Base-by-base conservation (phyloP, 2,888 invertebrate genomes). In the Iselma pallidipennis region DNA sequence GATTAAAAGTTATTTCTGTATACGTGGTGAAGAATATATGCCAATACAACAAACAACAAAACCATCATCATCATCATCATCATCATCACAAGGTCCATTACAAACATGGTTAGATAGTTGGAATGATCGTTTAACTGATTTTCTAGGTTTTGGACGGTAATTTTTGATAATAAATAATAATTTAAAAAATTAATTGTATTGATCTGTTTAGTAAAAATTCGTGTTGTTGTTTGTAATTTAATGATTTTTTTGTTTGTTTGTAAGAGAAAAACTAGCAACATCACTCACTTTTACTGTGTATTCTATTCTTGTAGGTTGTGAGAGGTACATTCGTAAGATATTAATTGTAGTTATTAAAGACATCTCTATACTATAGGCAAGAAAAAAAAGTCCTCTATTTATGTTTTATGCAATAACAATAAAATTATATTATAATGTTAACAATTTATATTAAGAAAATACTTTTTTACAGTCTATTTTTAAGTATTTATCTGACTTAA, bases 1-100 rank as follows among this genome's bases (percentile, higher is more conserved):
- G 48, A 93, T 94, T 74, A 89, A 89, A 69, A 90, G 91, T 74
- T 94, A 92, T 84, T 94, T 94, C 83, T 91, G 92, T 80, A 93
- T 91, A 74, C 83, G 91, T 48, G 88, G 89, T 70, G 91, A 92
- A 73, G 91, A 91, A 61, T 91, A 91, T 79, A 81, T 87, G 86
- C 86, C 87, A 10, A 71, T 78, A 28, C 76, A 78, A 58, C 63
- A 82, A 29, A 10, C 3, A 29, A 37, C 37, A 45, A 4, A 21
- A n/a, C n/a, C 63, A 68, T 67, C 5, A 51, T 33, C 23, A 57
- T 10, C 31, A 45, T 12, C 63, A 68, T 67, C 5, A 51, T 33
- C 23, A 57, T 10, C 31, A 45, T 12, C 57, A n/a, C 77, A 76
- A 67, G 78, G 84, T 78, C 76, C 85, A 80, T 74, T 72, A 70